Percentiles rank a stretch among this genome's conserved stretches.
Evolutionary conservation across 2,113 vertebrate species (phyloP).

Genomic region (Probosciger aterrimus): DNA sequence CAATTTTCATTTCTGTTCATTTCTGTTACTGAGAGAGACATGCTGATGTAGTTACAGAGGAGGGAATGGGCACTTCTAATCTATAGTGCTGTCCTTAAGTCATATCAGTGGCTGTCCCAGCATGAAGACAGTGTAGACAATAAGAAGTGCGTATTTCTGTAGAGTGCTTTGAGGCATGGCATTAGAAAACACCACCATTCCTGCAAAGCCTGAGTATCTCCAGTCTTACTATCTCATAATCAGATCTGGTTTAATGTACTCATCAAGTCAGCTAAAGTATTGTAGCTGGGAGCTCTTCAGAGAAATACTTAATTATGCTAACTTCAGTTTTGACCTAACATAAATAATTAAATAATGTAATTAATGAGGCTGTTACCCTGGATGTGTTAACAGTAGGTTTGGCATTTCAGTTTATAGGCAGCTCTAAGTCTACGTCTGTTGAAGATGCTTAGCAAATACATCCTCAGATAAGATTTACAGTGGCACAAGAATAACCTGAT

Average conservation of each 20-base stretch:
- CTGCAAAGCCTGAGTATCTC: neutral
- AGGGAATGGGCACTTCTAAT: neutral
- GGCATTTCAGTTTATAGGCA: neutral
- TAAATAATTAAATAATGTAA: constrained; percentile 1
- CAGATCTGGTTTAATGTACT: neutral
- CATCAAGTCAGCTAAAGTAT: neutral
- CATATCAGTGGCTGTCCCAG: neutral
- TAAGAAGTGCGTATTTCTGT: neutral
- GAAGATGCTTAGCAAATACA: neutral
- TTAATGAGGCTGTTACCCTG: neutral
- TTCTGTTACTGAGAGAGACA: neutral
- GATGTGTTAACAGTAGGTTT: neutral
- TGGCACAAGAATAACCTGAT: neutral
- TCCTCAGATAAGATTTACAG: neutral
- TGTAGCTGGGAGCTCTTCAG: neutral
- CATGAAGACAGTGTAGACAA: neutral
- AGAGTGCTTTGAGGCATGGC: neutral
- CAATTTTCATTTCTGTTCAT: neutral
- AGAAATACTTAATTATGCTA: neutral
- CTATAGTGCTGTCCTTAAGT: neutral
- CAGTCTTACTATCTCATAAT: neutral
- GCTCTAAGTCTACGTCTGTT: neutral
- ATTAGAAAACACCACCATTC: neutral
- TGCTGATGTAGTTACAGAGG: constrained; percentile 9
- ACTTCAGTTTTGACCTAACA: neutral